A percentile compares a stretch with the other conserved stretches of the same genome.
Conservation (phyloP, 2,113 vertebrate genomes). For the Perca schrenkii region DNA sequence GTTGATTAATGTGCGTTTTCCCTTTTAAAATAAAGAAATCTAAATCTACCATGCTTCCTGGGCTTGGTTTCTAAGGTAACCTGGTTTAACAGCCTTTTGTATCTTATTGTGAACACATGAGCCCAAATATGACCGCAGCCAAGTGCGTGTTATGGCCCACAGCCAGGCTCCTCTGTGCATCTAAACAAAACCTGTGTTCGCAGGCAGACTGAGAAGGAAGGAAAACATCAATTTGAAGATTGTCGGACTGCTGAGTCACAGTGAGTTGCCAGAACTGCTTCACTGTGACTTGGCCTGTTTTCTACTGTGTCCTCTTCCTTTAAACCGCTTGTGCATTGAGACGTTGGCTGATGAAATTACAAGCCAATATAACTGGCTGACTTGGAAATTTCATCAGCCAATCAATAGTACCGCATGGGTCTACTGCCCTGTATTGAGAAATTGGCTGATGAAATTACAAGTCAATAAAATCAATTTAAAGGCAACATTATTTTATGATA, state of each 20-base stretch:
- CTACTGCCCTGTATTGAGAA: background rate
- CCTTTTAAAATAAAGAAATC: too few species aligned
- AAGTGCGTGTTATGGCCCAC: background rate
- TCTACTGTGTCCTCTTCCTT: background rate
- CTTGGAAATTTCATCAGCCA: background rate
- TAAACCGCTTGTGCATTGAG: accelerated
- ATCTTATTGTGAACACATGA: background rate
- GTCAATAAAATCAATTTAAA: background rate
- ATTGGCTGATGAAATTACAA: background rate
- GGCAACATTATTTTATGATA: background rate
- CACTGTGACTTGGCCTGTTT: background rate
- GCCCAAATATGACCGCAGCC: background rate
- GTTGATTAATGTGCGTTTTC: too few species aligned
- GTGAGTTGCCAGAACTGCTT: slow-evolving; percentile 23
- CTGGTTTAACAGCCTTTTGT: background rate
- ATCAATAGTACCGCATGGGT: background rate
- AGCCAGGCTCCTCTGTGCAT: slow-evolving; percentile 24
- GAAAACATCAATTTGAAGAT: slow-evolving; percentile 11
- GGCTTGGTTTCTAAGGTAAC: background rate
- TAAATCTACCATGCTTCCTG: background rate
- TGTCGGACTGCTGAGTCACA: slow-evolving; percentile 65
- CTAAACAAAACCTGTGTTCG: slow-evolving; percentile 38
- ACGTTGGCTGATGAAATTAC: background rate
- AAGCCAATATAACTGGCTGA: background rate
- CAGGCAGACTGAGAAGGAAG: background rate